Percentiles rank a stretch among this genome's conserved stretches.
These are phyloP conservation scores for Scaptomyza montana DNA, from an alignment of 1,140 invertebrate species.

Conservation along the genomic window DNA sequence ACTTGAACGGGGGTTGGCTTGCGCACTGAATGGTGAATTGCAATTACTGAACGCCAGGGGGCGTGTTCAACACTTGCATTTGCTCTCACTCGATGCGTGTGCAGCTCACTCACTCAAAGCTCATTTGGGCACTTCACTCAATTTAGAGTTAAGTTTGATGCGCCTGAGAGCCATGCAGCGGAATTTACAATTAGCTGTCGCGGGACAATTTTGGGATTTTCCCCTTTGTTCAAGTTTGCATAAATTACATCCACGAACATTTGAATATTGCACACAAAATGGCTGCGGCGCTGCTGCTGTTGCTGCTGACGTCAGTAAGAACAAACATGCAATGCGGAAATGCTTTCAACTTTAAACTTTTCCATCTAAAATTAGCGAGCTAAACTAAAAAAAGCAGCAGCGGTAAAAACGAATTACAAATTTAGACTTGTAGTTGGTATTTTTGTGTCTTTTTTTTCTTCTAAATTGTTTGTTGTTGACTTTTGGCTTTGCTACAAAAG, in stretches of 20 bases:
- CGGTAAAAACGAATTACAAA: conserved; percentile 20
- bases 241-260: conserved; percentile 66
- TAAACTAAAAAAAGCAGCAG: conserved; percentile 48
- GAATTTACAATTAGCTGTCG: conserved; percentile 46
- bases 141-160: conserved; percentile 24
- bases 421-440: conserved; percentile 16
- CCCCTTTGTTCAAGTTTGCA: conserved; percentile 35
- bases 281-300: background rate
- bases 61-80: conserved; percentile 50
- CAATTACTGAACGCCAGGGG: conserved; percentile 51
- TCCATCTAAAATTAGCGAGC: conserved; percentile 57
- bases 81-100: conserved; percentile 8
- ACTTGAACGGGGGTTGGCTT: conserved; percentile 69
- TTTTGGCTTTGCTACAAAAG: conserved; percentile 42
- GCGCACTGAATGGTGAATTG: conserved; percentile 24
- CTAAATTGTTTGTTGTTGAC: background rate
- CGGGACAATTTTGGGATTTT: conserved; percentile 14
- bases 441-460: background rate
- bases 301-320: conserved; percentile 57
- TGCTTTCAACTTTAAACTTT: conserved; percentile 76
- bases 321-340: conserved; percentile 29
- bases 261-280: conserved; percentile 56
- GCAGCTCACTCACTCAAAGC: conserved; percentile 16
- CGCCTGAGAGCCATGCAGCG: conserved; percentile 57
- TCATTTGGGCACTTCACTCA: conserved; percentile 24